Conservation (phyloP, 2,797 vertebrate species). For the Poecile montanus region DNA sequence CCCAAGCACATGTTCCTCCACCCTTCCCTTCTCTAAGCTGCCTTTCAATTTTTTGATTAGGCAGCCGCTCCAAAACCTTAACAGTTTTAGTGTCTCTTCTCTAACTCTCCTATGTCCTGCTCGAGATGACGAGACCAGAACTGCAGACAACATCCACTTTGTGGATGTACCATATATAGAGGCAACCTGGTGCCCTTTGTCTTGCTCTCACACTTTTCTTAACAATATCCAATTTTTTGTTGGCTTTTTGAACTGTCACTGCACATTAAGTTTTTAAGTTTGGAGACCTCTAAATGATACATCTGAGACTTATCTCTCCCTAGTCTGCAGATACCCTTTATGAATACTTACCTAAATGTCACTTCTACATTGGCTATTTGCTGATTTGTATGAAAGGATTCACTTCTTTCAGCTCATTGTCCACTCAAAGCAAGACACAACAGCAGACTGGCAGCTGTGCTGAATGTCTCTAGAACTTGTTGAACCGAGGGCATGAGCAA, state of each 20-base stretch:
- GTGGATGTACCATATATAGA: neutral
- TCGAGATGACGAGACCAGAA: neutral
- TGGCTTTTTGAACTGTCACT: neutral
- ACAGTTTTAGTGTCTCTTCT: neutral
- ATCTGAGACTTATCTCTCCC: neutral
- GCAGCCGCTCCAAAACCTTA: neutral
- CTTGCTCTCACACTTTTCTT: neutral
- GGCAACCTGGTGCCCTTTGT: neutral
- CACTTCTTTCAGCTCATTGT: neutral
- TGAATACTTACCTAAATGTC: neutral
- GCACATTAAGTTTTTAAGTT: neutral
- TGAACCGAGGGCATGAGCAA: neutral
- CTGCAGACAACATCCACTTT: neutral
- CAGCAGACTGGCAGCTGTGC: neutral
- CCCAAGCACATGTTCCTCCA: neutral
- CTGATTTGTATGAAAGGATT: neutral
- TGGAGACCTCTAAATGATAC: neutral
- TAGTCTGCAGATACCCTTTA: neutral
- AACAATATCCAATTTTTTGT: neutral
- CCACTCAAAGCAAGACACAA: neutral
- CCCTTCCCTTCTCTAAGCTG: neutral
- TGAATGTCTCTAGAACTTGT: neutral
- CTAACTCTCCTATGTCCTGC: neutral
- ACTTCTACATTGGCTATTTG: neutral
- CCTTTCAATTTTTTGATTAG: neutral